These are phyloP conservation scores for Hippocampus kuda DNA, from an alignment of 2,797 vertebrate genomes.

Conservation along the genomic window DNA sequence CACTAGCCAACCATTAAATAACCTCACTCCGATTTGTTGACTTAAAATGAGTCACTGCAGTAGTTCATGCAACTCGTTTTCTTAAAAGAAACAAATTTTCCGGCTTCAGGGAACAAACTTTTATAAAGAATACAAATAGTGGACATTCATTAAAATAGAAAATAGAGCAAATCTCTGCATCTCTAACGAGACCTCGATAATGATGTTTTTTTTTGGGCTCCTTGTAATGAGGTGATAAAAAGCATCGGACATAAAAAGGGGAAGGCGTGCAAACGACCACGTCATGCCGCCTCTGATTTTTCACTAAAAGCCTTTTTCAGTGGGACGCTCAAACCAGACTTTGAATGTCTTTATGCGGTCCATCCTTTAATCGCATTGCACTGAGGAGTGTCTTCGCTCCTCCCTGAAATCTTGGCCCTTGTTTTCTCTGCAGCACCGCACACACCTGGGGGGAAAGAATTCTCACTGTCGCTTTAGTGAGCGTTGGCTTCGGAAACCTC, in stretches of 20 bases:
- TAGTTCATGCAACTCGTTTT: too few species aligned
- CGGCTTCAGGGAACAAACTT: too few species aligned
- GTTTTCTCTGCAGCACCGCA: conserved; percentile 15
- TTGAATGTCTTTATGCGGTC: background rate
- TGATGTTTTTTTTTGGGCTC: background rate
- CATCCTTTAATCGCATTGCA: conserved; percentile 41
- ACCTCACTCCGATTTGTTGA: too few species aligned
- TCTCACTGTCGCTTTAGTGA: conserved; percentile 29
- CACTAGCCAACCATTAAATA: too few species aligned
- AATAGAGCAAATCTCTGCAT: background rate
- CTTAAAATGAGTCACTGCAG: too few species aligned
- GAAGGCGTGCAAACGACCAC: background rate
- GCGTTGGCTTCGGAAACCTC: conserved; percentile 28
- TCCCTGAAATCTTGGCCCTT: conserved; percentile 33
- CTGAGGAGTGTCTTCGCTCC: conserved; percentile 30
- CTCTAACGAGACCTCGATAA: background rate
- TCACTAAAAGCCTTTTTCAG: conserved; percentile 1
- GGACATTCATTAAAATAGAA: background rate
- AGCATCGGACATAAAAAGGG: too few species aligned
- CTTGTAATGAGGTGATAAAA: background rate
- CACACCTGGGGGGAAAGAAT: conserved; percentile 22
- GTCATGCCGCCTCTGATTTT: conserved; percentile 9
- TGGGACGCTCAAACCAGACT: background rate
- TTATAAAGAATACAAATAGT: background rate
- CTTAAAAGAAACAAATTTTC: background rate